These are phyloP conservation scores for Habroteleia sp. DNA, from an alignment of 2,888 invertebrate genomes.

Conservation along the genomic window DNA sequence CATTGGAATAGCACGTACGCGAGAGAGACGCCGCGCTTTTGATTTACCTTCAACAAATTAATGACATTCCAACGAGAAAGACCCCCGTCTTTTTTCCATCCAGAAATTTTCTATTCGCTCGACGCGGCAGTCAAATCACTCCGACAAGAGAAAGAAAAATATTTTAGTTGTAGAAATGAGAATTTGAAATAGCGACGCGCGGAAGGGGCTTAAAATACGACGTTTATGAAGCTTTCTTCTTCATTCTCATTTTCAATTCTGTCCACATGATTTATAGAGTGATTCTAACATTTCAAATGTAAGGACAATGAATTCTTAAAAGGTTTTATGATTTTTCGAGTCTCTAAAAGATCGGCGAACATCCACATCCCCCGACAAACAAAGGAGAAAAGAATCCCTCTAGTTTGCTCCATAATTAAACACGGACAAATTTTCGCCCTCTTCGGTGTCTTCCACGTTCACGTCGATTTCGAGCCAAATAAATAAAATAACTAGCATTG, in stretches of 20 bases:
- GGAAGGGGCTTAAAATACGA: constrained; percentile 57
- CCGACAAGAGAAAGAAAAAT: constrained; percentile 60
- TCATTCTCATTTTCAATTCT: constrained; percentile 62
- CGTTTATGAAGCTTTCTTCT: constrained; percentile 63
- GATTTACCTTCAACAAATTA: constrained; percentile 71
- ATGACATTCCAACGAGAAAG: constrained; percentile 70
- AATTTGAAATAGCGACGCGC: constrained; percentile 60
- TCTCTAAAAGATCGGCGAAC: constrained; percentile 28
- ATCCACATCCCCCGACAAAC: constrained; percentile 25
- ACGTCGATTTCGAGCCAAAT: neutral
- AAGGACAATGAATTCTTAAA: constrained; percentile 58
- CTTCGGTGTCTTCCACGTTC: constrained; percentile 6
- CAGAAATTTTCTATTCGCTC: constrained; percentile 57
- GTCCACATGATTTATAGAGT: constrained; percentile 61
- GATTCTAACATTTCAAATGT: constrained; percentile 59
- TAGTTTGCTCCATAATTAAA: constrained; percentile 36
- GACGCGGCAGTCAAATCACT: constrained; percentile 48
- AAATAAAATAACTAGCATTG: constrained; percentile 7
- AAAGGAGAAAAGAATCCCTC: constrained; percentile 9
- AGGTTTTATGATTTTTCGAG: constrained; percentile 50
- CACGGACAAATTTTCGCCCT: constrained; percentile 19
- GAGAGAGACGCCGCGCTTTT: constrained; percentile 49
- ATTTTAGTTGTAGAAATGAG: constrained; percentile 63
- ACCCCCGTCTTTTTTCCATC: constrained; percentile 38
- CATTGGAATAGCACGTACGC: constrained; percentile 6